Base-by-base conservation (phyloP, 1,140 invertebrate species). In the Dendrolimus kikuchii region DNA sequence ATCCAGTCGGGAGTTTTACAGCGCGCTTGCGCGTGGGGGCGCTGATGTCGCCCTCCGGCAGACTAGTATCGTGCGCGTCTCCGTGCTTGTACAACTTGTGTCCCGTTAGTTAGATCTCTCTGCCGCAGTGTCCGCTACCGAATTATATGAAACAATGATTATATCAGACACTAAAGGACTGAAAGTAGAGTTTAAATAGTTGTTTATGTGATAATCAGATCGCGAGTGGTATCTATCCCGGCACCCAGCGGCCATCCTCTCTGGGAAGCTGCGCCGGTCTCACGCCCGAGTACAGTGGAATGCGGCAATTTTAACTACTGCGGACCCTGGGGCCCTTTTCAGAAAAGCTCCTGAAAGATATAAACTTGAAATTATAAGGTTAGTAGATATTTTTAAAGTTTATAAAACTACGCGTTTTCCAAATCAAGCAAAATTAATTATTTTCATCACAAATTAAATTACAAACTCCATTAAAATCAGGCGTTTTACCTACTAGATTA, bases 261-360 rank as follows among this genome's bases (percentile, higher is more conserved):
- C 75, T 74, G 76, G 71, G 79, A 85, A 67, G 80, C 78, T 85
- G 80, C 78, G 79, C 71, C 71, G 77, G 71, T 71, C 74, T 71
- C 74, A 68, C 74, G 78, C 78, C 77, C 68, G 80, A 69, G 71
- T 77, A 71, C 77, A 74, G 77, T 77, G 81, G 81, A 85, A 85
- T 85, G 81, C 81, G 80, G 81, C 74, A 85, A 82, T 81, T 82
- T 85, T 85, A 82, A 82, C 81, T 78, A 82, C 79, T 85, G 78
- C 81, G 69, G 81, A 77, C 71, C 66, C 75, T 73, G 69, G 73
- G 68, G 78, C 66, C 68, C 73, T 73, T 80, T 78, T 66, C 72
- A 64, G 67, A 76, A 74, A 68, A 75, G 70, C 74, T 69, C 23
- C 75, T 74, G 69, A 66, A 71, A 64, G 62, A 66, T 64, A 54